Percentiles rank a stretch among this genome's conserved stretches.
These are phyloP conservation scores for Druceiella hillmani DNA, from an alignment of 2,888 invertebrate genomes.

Conservation along the genomic window DNA sequence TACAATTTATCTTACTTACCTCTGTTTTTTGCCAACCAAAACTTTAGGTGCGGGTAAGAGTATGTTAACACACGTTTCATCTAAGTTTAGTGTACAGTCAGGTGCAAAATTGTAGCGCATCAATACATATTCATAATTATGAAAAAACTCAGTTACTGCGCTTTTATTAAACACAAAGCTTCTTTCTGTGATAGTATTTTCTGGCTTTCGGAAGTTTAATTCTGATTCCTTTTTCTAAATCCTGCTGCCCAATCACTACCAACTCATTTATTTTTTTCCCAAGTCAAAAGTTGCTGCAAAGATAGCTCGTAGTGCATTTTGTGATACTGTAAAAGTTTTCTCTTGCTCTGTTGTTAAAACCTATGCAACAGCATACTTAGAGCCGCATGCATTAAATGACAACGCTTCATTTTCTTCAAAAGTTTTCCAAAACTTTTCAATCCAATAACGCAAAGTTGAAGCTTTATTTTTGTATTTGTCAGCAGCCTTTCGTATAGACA, in stretches of 20 bases:
- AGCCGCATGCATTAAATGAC: conserved; percentile 10
- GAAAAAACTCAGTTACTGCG: conserved; percentile 20
- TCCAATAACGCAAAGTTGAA: conserved; percentile 20
- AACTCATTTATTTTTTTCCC: conserved; percentile 20
- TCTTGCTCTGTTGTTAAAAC: conserved; percentile 20
- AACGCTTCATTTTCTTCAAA: conserved; percentile 15
- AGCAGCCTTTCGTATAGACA: conserved; percentile 19
- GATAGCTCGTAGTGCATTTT: no score
- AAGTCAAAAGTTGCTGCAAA: conserved; percentile 19
- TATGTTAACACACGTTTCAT: no score
- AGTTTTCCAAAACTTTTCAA: conserved; percentile 20
- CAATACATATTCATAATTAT: no score
- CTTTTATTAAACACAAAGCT: conserved; percentile 25
- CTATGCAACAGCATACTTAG: conserved; percentile 16
- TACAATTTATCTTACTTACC: conserved; percentile 20
- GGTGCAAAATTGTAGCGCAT: conserved; percentile 20
- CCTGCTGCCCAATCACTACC: conserved; percentile 23
- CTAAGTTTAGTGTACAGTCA: conserved; percentile 21
- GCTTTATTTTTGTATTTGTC: conserved; percentile 21
- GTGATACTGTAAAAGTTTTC: no score
- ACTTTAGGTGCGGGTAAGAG: conserved; percentile 19
- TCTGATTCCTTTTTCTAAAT: conserved; percentile 22
- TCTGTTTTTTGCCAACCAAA: conserved; percentile 16
- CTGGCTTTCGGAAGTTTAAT: conserved; percentile 23
- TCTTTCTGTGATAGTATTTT: conserved; percentile 25